Evolutionary conservation across 2,113 vertebrate genomes (phyloP), one percentile per base, ranked within the genome.

Genomic region (Hystrix cristata): DNA sequence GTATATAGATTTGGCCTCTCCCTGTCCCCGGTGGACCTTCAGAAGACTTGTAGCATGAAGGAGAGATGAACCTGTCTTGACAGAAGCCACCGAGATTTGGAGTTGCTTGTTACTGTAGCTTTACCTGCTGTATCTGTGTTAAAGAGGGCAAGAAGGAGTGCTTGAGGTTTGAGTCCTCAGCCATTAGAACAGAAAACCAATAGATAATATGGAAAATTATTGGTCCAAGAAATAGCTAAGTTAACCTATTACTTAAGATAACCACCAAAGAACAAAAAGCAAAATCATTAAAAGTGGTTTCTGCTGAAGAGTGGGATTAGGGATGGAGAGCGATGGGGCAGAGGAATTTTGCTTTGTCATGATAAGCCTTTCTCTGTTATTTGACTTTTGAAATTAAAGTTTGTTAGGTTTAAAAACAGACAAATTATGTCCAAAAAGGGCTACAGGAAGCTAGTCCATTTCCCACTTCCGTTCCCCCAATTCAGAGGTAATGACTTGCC

Each of bases 331-430:
- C 4, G 38, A 85, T 51, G 10, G 53, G 34, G 8, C 67, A 88
- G 43, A 76, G 27, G 8, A 29, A 46, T 57, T 79, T 59, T 83
- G 2, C 25, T 55, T 67, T 57, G 27, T 64, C n/a, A 23, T 65
- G 25, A 10, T 55, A 21, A 65, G 51, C 7, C 11, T 19, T 64
- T 72, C 3, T 34, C n/a, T 76, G 48, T 25, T 43, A 12, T 86
- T 71, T 91, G 67, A 21, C 15, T 78, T 95, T 69, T 59, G 34
- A 82, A 51, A 72, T 82, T n/a, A 84, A 76, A 87, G 46, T 88
- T 53, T 93, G 71, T 69, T 57, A 19, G 21, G 67, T 55, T 76
- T 64, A 62, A 48, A 76, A 16, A 83, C 4, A 59, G 59, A 38
- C 1, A 34, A 83, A 76, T 14, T 25, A 76, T 43, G 51, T 60